Conservation (phyloP, 2,888 invertebrate species). For the Stictocephala bisonia region DNA sequence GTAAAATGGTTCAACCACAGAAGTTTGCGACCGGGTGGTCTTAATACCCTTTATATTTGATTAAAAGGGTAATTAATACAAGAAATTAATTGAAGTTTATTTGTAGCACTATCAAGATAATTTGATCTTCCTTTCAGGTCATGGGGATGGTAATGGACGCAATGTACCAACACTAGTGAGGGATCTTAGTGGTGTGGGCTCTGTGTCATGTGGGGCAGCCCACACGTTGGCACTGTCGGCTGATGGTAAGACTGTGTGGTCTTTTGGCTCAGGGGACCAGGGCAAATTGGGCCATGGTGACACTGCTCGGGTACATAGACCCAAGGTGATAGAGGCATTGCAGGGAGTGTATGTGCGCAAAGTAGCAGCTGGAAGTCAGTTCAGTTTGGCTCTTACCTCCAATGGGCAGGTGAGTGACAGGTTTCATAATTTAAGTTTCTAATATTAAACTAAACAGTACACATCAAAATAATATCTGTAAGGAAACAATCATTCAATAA, state of each 20-base stretch:
- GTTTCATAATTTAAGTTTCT: too few species aligned
- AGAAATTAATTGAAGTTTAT: background rate
- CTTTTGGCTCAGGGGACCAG: constrained; percentile 70
- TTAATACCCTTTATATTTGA: too few species aligned
- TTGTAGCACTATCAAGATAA: background rate
- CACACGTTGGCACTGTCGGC: constrained; percentile 68
- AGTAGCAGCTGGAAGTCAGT: constrained; percentile 69
- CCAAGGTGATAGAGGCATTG: constrained; percentile 71
- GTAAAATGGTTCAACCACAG: too few species aligned
- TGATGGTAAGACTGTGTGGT: constrained; percentile 70
- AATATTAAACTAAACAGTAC: too few species aligned
- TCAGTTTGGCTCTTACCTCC: constrained; percentile 68
- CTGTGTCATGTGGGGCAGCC: constrained; percentile 69
- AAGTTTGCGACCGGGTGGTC: too few species aligned
- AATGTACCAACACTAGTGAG: constrained; percentile 71
- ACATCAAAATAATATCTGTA: too few species aligned
- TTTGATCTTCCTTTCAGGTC: constrained; percentile 65
- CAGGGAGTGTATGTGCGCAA: constrained; percentile 69
- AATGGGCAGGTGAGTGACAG: constrained; percentile 65
- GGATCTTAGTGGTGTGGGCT: constrained; percentile 69
- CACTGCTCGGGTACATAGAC: constrained; percentile 67
- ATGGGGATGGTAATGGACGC: constrained; percentile 71
- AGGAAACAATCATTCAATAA: too few species aligned
- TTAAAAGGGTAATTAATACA: too few species aligned
- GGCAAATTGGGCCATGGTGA: constrained; percentile 69